Percentiles rank a stretch among this genome's conserved stretches.
These are phyloP conservation scores for Plecotus auritus DNA, from an alignment of 2,113 vertebrate genomes.

Conservation along the genomic window DNA sequence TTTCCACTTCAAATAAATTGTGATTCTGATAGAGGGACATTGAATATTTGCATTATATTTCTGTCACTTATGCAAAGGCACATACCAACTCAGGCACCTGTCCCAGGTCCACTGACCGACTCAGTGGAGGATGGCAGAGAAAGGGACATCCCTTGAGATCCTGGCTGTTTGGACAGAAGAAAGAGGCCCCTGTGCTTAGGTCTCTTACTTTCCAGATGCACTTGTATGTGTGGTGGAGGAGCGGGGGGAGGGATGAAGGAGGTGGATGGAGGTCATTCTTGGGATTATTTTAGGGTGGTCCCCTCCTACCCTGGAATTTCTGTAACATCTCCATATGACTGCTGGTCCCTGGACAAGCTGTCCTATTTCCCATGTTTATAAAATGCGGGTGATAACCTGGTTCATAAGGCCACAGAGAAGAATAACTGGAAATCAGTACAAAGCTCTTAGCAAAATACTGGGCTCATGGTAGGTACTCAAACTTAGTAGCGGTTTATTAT, in stretches of 20 bases:
- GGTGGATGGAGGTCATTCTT: background rate
- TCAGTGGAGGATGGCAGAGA: background rate
- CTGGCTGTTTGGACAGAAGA: background rate
- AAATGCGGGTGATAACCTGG: background rate
- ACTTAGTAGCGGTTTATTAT: background rate
- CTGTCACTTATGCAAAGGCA: background rate
- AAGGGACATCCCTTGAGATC: fast-evolving
- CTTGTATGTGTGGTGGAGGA: background rate
- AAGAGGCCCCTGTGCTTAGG: background rate
- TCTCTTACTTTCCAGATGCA: background rate
- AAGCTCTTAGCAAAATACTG: background rate
- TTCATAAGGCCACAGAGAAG: background rate
- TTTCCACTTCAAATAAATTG: background rate
- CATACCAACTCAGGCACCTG: background rate
- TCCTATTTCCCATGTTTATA: background rate
- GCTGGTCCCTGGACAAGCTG: background rate
- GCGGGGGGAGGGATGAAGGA: background rate
- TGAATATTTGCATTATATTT: background rate
- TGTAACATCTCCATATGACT: background rate
- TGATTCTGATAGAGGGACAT: background rate
- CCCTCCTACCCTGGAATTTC: background rate
- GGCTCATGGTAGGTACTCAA: background rate
- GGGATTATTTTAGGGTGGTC: background rate
- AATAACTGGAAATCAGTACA: background rate
- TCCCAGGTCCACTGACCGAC: too few relatives aligned